Conservation (phyloP, 2,113 vertebrate species). For the Lathamus discolor region DNA sequence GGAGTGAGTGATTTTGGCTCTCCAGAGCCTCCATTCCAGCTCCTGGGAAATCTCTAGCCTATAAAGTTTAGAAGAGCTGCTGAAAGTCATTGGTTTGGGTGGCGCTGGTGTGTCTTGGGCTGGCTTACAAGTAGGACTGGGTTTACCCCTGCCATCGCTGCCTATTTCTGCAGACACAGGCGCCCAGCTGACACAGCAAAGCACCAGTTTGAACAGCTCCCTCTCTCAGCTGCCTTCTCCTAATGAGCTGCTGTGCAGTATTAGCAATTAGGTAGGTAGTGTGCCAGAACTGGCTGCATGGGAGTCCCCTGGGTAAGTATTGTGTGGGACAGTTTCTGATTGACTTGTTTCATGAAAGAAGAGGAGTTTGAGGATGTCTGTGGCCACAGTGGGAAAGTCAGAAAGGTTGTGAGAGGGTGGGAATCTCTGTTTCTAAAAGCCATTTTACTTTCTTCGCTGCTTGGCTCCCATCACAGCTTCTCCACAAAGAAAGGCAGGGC, state of each 20-base stretch:
- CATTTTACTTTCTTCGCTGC: constrained; percentile 34
- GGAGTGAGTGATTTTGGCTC: neutral
- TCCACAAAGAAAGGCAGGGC: constrained; percentile 10
- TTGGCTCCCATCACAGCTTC: neutral
- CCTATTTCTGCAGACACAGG: neutral
- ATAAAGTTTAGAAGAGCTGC: neutral
- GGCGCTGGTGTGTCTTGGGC: neutral
- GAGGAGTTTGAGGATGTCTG: constrained; percentile 45
- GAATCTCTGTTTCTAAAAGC: neutral
- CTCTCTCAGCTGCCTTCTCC: neutral
- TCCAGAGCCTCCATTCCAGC: neutral
- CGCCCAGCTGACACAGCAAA: neutral
- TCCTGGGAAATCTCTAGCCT: neutral
- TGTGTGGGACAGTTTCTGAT: constrained; percentile 47
- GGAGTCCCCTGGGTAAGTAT: constrained; percentile 31
- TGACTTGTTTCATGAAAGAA: constrained; percentile 25
- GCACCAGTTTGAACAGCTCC: neutral
- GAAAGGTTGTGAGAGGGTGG: constrained; percentile 43
- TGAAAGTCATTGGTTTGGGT: neutral
- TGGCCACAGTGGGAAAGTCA: constrained; percentile 44
- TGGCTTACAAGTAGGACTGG: neutral
- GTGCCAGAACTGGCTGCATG: neutral
- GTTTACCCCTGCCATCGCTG: neutral
- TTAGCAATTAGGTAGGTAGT: neutral
- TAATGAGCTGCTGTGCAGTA: neutral